Base-by-base conservation (phyloP, 2,113 vertebrate genomes). In the Plectropomus leopardus region DNA sequence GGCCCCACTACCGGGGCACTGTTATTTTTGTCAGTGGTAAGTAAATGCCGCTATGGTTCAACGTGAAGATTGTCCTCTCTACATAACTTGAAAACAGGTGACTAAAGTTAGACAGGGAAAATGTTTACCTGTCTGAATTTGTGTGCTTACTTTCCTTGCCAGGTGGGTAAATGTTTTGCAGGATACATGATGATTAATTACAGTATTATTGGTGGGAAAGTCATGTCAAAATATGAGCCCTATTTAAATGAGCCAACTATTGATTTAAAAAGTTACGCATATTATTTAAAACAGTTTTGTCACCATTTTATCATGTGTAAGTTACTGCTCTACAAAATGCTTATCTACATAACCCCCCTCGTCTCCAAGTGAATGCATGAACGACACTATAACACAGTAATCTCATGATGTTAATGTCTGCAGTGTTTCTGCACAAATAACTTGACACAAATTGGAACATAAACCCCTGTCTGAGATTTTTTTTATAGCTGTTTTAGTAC, bases 21-120 rank as follows among this genome's bases (percentile, higher is more conserved):
- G 72, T 53, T 13, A 3, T 74, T 42, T 64, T 74, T 42, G 59
- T 74, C 21, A 42, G 58, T 23, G 58, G 32, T 74, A 54, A 74
- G 57, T 23, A 48, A 14, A 2, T 44, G 23, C 45, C 45, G 4
- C 15, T 30, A 15, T 42, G 19, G 14, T 42, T 61, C 13, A 0
- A 61, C 24, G 23, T 54, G 5, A 7, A 16, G 19, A 61, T 42
- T 61, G 11, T 36, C 59, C 59, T 17, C 21, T 61, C 16, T 40
- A 61, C 13, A 42, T 60, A 36, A 50, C 47, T n/a, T 45, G 0
- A 16, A 16, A 45, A 45, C 4, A 47, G 13, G 47, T 48, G 48
- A 10, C 48, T 7, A 50, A 40, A 40, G 8, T 10, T 11, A 34
- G 8, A 34, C 8, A 34, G 34, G 34, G 34, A 5, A 34, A 34